Evolutionary conservation across 2,113 vertebrate species (phyloP), one percentile per base, ranked within the genome.

Genomic region (Dendrocopos noguchii): DNA sequence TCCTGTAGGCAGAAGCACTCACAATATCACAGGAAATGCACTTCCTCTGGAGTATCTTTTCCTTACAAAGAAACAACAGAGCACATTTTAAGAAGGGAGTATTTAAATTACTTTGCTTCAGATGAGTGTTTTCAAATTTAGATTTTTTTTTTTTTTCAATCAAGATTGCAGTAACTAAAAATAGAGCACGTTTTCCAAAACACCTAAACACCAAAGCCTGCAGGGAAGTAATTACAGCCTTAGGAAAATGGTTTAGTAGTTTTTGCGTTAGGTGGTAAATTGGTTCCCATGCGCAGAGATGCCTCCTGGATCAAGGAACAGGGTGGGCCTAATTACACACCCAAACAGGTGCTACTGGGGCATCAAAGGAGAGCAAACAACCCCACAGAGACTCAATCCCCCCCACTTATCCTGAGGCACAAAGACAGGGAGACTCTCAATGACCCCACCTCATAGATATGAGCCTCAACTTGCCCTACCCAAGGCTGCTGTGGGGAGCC

Each of bases 391-490:
- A 11, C 13, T 76, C 6, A 17, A 17, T 13, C 7, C n/a, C 17
- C 9, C 42, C 42, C 15, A 15, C 42, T 44, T 15, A 44, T 44
- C 42, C 15, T 44, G 42, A 44, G 42, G 8, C 25, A 65, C 28
- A 84, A 46, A 31, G 24, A 56, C 0, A 2, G 1, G 28, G 5
- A 31, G 21, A 14, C 0, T 17, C 17, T 5, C 1, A 5, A 2
- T 33, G 24, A 29, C 4, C 4, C 4, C 5, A 6, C 14, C n/a
- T n/a, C 29, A 10, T 3, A 55, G 63, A 13, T 15, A 39, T 1
- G 6, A 55, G 4, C 3, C 22, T 9, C 2, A 57, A 0, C 17
- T 21, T 4, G 3, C 1, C 2, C 12, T 24, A 24, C 14, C 10
- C 19, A 12, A 6, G 11, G 12, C 11, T 87, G 20, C 12, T 7